Conservation (phyloP, 1,140 invertebrate genomes). For the Drosophila mayri region DNA sequence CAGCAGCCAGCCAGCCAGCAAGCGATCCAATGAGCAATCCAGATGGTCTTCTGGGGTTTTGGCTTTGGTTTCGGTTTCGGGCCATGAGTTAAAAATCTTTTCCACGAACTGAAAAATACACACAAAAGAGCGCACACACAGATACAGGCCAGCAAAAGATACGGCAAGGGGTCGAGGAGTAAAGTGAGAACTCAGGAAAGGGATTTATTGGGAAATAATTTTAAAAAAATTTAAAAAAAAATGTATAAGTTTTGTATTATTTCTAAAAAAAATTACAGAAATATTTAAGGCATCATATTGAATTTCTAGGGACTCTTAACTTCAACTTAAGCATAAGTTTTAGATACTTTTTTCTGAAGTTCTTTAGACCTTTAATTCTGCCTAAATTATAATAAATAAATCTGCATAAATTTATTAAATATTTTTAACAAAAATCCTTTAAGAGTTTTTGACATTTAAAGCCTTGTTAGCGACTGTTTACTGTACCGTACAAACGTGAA, state of each 20-base stretch:
- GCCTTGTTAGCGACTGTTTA: neutral
- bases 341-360: neutral
- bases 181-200: neutral
- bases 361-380: no score
- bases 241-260: neutral
- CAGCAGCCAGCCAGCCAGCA: constrained; percentile 23
- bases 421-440: neutral
- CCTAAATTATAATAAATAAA: neutral
- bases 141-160: constrained; percentile 17
- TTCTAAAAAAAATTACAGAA: neutral
- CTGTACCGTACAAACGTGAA: constrained; percentile 58
- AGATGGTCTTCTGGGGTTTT: constrained; percentile 60
- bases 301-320: no score
- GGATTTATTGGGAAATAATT: constrained; percentile 1
- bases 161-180: constrained; percentile 9
- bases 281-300: neutral
- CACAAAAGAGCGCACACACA: constrained; percentile 40
- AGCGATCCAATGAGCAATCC: constrained; percentile 61
- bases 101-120: constrained; percentile 79
- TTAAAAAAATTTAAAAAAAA: neutral
- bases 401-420: neutral
- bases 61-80: constrained; percentile 54
- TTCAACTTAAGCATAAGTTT: no score
- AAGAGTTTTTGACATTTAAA: neutral
- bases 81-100: constrained; percentile 81